A percentile compares a stretch with the other conserved stretches of the same genome.
phyloP scores from a whole-genome alignment of 1,140 invertebrate species.

The Panonychus citri region DNA sequence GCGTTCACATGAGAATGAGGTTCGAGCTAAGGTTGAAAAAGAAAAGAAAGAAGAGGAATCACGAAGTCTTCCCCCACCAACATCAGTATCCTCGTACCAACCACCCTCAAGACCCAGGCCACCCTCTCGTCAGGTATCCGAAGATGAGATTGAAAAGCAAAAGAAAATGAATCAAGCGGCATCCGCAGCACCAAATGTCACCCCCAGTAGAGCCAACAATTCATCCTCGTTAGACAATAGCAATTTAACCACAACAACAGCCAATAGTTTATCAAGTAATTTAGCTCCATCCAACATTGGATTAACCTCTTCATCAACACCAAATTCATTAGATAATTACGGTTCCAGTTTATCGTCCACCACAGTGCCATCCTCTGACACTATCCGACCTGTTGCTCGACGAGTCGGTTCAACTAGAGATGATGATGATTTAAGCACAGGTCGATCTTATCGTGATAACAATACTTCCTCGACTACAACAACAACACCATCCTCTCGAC shows the following conservation, averaged over 20 bases:
- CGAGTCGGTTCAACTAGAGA: background rate
- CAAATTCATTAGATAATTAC: background rate
- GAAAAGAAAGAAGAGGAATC: background rate
- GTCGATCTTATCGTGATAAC: background rate
- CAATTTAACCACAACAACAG: too few relatives aligned
- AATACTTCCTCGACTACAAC: background rate
- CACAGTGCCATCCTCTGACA: too few relatives aligned
- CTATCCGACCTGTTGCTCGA: background rate
- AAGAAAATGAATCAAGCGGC: constrained; percentile 27
- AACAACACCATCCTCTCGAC: too few relatives aligned
- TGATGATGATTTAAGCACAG: background rate
- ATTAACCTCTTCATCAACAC: background rate
- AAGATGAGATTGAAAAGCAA: constrained; percentile 60
- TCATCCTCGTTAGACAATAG: background rate
- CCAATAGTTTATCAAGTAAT: too few relatives aligned
- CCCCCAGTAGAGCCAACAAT: background rate
- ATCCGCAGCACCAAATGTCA: background rate
- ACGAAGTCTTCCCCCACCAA: constrained; percentile 9
- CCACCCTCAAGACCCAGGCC: constrained; percentile 33
- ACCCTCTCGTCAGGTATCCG: constrained; percentile 39
- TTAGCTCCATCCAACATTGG: background rate
- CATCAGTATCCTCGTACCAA: constrained; percentile 27
- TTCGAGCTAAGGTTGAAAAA: constrained; percentile 37
- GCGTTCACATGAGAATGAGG: constrained; percentile 43
- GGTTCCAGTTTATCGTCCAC: too few relatives aligned